A percentile compares a stretch with the other conserved stretches of the same genome.
Evolutionary conservation across 1,140 invertebrate species (phyloP).

Genomic region (Chelonus insularis): DNA sequence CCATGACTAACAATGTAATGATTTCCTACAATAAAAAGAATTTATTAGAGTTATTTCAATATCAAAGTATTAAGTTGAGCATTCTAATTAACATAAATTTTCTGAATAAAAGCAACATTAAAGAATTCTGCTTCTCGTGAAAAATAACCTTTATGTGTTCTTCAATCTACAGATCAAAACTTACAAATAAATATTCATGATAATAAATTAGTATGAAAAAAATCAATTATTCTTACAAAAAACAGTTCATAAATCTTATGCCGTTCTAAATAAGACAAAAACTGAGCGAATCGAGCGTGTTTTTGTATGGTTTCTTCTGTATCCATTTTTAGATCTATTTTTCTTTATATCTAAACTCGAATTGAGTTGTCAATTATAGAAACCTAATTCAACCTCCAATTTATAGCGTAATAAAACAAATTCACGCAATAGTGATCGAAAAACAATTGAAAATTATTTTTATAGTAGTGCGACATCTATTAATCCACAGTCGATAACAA

Average conservation of each 20-base stretch:
- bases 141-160: neutral
- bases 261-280: slow-evolving; percentile 61
- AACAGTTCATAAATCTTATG: slow-evolving; percentile 61
- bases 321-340: slow-evolving; percentile 32
- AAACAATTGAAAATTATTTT: too few relatives aligned
- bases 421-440: too few relatives aligned
- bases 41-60: slow-evolving; percentile 18
- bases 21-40: slow-evolving; percentile 50
- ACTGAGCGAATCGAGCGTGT: slow-evolving; percentile 47
- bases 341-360: too few relatives aligned
- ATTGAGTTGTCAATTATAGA: too few relatives aligned
- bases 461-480: too few relatives aligned
- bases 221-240: slow-evolving; percentile 42
- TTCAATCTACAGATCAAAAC: neutral
- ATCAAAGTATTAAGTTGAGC: too few relatives aligned
- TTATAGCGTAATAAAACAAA: too few relatives aligned
- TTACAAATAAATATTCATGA: neutral
- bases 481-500: too few relatives aligned
- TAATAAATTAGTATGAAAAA: neutral
- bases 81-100: neutral
- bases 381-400: too few relatives aligned
- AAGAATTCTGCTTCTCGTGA: too few relatives aligned
- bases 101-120: too few relatives aligned
- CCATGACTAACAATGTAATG: slow-evolving; percentile 54
- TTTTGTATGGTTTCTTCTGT: slow-evolving; percentile 43